These are phyloP conservation scores for Scelioninae gen. 2 DNA, from an alignment of 2,888 invertebrate genomes.

Conservation along the genomic window DNA sequence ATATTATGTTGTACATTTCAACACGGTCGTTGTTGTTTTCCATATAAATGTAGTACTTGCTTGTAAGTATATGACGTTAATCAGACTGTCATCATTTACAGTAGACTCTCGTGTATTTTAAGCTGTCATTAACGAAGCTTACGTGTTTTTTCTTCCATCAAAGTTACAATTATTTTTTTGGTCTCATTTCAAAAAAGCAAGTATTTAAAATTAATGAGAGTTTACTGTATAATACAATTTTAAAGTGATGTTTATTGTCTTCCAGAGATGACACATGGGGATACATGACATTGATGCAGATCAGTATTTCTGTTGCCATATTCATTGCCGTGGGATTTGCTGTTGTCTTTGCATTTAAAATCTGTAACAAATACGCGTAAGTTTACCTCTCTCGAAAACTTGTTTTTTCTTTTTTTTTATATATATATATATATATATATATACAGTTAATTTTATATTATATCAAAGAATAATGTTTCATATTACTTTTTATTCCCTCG, in stretches of 20 bases:
- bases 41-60: slow-evolving; percentile 54
- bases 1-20: slow-evolving; percentile 55
- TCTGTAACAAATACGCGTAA: slow-evolving; percentile 60
- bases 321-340: slow-evolving; percentile 56
- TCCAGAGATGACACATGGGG: slow-evolving; percentile 59
- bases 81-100: slow-evolving; percentile 17
- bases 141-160: too few species aligned
- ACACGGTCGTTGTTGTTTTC: slow-evolving; percentile 54
- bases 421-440: too few species aligned
- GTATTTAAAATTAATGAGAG: slow-evolving; percentile 56
- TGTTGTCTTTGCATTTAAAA: slow-evolving; percentile 61
- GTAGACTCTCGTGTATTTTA: slow-evolving; percentile 53
- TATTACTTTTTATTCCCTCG: too few species aligned
- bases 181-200: slow-evolving; percentile 8
- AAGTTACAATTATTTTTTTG: too few species aligned
- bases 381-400: too few species aligned
- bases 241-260: slow-evolving; percentile 32
- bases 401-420: too few species aligned
- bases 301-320: slow-evolving; percentile 61
- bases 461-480: too few species aligned
- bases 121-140: too few species aligned
- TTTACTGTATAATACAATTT: slow-evolving; percentile 48
- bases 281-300: slow-evolving; percentile 57
- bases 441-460: too few species aligned
- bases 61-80: slow-evolving; percentile 50